Evolutionary conservation across 2,888 invertebrate species (phyloP), one percentile per base, ranked within the genome.

Genomic region (Podabrus alpinus): DNA sequence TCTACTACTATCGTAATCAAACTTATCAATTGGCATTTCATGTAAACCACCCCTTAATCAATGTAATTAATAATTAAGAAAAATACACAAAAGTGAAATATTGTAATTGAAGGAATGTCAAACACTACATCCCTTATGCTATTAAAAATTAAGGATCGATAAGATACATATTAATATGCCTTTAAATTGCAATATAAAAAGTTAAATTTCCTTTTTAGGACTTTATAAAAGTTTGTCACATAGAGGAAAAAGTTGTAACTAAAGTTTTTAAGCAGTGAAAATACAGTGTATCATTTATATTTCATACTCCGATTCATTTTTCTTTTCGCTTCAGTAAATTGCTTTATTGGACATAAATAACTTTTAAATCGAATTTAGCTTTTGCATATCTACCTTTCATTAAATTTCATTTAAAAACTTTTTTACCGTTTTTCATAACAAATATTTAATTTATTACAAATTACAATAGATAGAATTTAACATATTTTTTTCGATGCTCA

Each of bases 251-350:
- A 76, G 79, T 79, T 79, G 74, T 73, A 77, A 78, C 78, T 79
- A 74, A 72, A 66, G 69, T 61, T 60, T 61, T 59, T 69, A 61
- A 69, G 25, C 60, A 60, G 69, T 17, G 60, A 19, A 79, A 77
- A 80, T 77, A 75, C 77, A 79, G 77, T 80, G 80, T 80, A 79
- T 80, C 81, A 81, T 81, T 81, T 81, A 81, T 80, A 81, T 80
- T 81, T 79, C 77, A 81, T 80, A 77, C 78, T 77, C 72, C 75
- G 79, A 79, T 78, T 81, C 80, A 79, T 75, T 75, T 76, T 76
- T 67, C 74, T 74, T 74, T 74, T 74, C 74, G 74, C 74, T 74
- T 71, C 74, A 74, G 68, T 71, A 71, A 74, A 74, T 68, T 71
- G 74, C 68, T 74, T 74, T 74, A 74, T 74, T 71, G 74, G 71